Percentiles rank a stretch among this genome's conserved stretches.
These are phyloP conservation scores for Tachyglossus aculeatus DNA, from an alignment of 2,797 vertebrate genomes.

Conservation along the genomic window DNA sequence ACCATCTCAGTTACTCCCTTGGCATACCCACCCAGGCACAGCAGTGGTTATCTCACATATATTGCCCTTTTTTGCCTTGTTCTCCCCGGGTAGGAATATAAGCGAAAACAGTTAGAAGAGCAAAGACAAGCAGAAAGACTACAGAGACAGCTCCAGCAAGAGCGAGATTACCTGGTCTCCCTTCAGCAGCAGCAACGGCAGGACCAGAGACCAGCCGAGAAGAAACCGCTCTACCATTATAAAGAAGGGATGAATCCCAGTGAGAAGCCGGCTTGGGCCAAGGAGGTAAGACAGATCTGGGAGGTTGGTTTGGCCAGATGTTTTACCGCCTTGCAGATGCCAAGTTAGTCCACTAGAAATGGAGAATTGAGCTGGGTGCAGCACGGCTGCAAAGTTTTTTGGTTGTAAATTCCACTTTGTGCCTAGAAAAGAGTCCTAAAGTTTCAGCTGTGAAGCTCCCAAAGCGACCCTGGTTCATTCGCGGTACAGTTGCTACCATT, in stretches of 20 bases:
- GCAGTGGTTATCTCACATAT: background rate
- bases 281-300: slow-evolving; percentile 82
- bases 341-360: background rate
- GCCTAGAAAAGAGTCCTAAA: background rate
- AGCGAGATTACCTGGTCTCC: slow-evolving; percentile 93
- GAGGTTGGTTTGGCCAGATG: rapidly evolving
- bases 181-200: slow-evolving; percentile 87
- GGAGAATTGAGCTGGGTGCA: background rate
- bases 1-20: background rate
- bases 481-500: too few relatives aligned
- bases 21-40: background rate
- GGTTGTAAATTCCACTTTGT: background rate
- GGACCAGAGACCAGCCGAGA: slow-evolving; percentile 85
- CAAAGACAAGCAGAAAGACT: slow-evolving; percentile 95
- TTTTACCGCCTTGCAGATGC: background rate
- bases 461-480: background rate
- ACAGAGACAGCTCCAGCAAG: slow-evolving; percentile 95
- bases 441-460: background rate
- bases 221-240: slow-evolving; percentile 97
- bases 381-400: background rate
- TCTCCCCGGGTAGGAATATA: slow-evolving; percentile 86
- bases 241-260: slow-evolving; percentile 92
- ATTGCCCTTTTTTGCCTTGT: background rate
- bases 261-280: slow-evolving; percentile 96
- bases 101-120: slow-evolving; percentile 97